Evolutionary conservation across 2,888 invertebrate genomes (phyloP).

Genomic region (Andrena minutula): DNA sequence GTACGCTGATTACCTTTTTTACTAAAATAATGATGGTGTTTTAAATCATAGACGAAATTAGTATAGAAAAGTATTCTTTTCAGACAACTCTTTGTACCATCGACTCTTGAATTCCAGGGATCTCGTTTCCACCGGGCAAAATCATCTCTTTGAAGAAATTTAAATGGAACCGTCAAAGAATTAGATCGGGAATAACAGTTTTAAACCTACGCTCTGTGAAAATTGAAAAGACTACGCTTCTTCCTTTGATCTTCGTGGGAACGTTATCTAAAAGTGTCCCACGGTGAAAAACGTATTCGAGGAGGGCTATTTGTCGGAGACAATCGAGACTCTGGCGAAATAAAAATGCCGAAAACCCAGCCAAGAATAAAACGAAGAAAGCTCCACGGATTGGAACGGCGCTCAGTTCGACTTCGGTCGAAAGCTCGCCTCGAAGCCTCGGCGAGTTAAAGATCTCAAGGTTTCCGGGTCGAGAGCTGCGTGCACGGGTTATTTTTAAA

Average conservation of each 20-base stretch:
- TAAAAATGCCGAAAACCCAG: background rate
- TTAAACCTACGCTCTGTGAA: too few species aligned
- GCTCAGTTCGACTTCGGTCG: background rate
- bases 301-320: background rate
- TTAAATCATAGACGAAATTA: too few species aligned
- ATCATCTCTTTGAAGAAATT: too few species aligned
- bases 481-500: constrained; percentile 70
- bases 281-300: background rate
- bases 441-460: constrained; percentile 62
- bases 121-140: too few species aligned
- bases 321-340: background rate
- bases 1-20: too few species aligned
- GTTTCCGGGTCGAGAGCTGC: constrained; percentile 70
- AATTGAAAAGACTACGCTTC: too few species aligned
- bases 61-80: too few species aligned
- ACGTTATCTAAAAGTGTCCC: background rate
- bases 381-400: constrained; percentile 4
- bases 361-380: background rate
- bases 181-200: too few species aligned
- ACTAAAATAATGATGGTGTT: too few species aligned
- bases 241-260: background rate
- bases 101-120: too few species aligned
- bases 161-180: too few species aligned
- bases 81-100: too few species aligned
- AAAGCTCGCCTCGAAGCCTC: constrained; percentile 5